A percentile compares a stretch with the other conserved stretches of the same genome.
Evolutionary conservation across 2,888 invertebrate species (phyloP).

Genomic region (Metellina segmentata): DNA sequence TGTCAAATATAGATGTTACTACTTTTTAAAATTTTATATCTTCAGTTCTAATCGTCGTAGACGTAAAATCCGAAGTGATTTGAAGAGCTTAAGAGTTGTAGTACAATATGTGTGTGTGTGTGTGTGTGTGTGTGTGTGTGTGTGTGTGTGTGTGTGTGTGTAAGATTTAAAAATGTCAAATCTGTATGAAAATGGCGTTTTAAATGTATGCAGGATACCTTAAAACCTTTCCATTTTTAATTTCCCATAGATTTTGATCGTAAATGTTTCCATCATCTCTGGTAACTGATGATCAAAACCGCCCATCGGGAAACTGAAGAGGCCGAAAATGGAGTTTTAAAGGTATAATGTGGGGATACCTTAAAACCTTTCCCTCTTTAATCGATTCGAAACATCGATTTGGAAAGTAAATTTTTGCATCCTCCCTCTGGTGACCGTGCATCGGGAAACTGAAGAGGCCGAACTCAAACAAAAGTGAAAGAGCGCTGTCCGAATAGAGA

Average conservation of each 20-base stretch:
- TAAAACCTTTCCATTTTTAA: too few species aligned
- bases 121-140: too few species aligned
- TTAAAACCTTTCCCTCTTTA: too few species aligned
- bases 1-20: too few species aligned
- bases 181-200: background rate
- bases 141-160: too few species aligned
- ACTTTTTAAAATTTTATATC: too few species aligned
- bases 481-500: background rate
- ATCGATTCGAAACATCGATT: background rate
- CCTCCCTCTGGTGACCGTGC: background rate
- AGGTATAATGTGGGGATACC: background rate
- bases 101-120: too few species aligned
- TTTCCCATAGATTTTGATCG: background rate
- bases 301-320: background rate
- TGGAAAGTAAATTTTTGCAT: background rate
- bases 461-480: background rate
- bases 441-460: background rate
- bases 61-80: too few species aligned
- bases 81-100: too few species aligned
- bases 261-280: background rate
- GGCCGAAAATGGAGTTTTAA: background rate
- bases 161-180: too few species aligned
- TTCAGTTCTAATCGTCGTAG: too few species aligned
- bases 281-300: background rate
- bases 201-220: background rate